Conservation (phyloP, 2,888 invertebrate species). For the Mesochorus sp. region DNA sequence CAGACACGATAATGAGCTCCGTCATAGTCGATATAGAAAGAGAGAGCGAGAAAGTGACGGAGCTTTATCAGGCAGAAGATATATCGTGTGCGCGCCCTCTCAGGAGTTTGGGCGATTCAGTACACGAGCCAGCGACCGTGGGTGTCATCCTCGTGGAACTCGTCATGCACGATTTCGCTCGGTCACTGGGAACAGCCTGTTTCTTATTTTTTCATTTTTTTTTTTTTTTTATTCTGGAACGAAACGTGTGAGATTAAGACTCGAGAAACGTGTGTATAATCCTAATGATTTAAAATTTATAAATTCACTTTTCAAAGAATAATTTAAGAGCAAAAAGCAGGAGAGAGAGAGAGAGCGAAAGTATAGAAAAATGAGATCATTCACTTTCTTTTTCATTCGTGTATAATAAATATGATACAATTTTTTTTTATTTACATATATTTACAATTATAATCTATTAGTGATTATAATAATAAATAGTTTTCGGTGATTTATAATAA, state of each 20-base stretch:
- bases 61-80: slow-evolving; percentile 41
- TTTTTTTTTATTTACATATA: no score
- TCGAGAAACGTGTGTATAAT: slow-evolving; percentile 10
- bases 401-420: no score
- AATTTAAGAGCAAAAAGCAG: slow-evolving; percentile 2
- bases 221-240: background rate
- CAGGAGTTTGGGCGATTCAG: slow-evolving; percentile 20
- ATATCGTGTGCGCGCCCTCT: slow-evolving; percentile 28
- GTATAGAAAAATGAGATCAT: background rate
- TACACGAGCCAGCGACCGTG: slow-evolving; percentile 23
- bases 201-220: background rate
- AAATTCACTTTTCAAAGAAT: slow-evolving; percentile 21
- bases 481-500: no score
- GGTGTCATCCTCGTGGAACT: slow-evolving; percentile 22
- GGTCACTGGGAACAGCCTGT: background rate
- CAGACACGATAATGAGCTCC: slow-evolving; percentile 5
- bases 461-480: no score
- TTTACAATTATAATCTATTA: no score
- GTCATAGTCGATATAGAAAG: no score
- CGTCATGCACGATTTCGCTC: background rate
- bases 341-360: slow-evolving; percentile 23
- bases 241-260: background rate
- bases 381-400: no score
- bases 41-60: background rate
- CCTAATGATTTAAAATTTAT: background rate